These are phyloP conservation scores for Margarornis squamiger DNA, from an alignment of 2,797 vertebrate genomes.

Conservation along the genomic window DNA sequence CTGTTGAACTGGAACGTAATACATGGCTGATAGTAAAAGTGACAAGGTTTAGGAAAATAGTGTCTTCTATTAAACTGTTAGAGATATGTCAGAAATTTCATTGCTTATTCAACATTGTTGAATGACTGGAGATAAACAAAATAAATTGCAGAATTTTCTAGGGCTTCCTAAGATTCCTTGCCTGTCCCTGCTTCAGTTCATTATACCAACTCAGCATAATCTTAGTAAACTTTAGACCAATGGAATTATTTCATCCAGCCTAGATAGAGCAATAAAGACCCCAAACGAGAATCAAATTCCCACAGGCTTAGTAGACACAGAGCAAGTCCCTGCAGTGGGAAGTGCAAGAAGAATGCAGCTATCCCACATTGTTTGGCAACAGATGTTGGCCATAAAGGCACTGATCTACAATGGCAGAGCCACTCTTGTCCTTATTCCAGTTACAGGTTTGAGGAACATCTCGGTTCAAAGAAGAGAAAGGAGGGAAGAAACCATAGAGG, in stretches of 20 bases:
- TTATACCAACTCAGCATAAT: not conserved
- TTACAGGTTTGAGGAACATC: not conserved
- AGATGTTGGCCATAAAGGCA: not conserved
- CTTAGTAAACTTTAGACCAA: not conserved
- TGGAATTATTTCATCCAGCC: not conserved
- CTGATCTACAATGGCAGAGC: not conserved
- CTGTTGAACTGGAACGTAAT: conserved; percentile 55
- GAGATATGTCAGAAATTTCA: conserved; percentile 57
- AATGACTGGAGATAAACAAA: conserved; percentile 16
- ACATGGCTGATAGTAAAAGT: conserved; percentile 28
- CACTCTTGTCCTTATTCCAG: not conserved
- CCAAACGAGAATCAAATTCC: not conserved
- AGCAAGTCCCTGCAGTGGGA: not conserved
- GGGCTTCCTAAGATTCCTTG: not conserved
- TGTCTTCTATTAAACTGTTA: conserved; percentile 55
- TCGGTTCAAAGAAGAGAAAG: not conserved
- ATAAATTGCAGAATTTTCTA: conserved; percentile 1
- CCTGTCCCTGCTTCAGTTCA: not conserved
- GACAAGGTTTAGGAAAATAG: conserved; percentile 38
- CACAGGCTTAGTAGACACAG: not conserved
- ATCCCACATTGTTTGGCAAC: not conserved
- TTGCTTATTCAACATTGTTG: conserved; percentile 45
- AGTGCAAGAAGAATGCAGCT: not conserved
- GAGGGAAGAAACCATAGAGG: not conserved
- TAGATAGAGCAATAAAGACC: not conserved